Evolutionary conservation across 2,113 vertebrate genomes (phyloP).

Genomic region (Hiodon tergisus): DNA sequence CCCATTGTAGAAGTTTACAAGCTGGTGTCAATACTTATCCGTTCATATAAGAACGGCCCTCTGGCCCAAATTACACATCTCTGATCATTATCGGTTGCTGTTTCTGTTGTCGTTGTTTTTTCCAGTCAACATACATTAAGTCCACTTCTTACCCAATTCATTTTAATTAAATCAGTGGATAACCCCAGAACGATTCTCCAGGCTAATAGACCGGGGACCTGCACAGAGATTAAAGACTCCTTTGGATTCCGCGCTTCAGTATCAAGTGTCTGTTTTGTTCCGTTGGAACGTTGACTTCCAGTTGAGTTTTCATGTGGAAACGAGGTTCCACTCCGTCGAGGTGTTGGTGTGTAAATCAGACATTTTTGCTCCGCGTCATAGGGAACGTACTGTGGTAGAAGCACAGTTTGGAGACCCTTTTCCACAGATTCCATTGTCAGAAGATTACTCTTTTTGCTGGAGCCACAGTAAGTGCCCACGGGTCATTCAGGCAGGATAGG

Average conservation of each 20-base stretch:
- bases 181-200: slow-evolving; percentile 54
- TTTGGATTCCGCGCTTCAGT: slow-evolving; percentile 41
- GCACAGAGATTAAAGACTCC: slow-evolving; percentile 51
- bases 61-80: slow-evolving; percentile 36
- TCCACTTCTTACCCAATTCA: slow-evolving; percentile 47
- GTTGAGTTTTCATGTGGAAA: no score
- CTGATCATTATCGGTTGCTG: slow-evolving; percentile 43
- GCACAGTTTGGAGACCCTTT: no score
- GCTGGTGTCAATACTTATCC: slow-evolving; percentile 22
- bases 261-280: slow-evolving; percentile 33
- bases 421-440: no score
- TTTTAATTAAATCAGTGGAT: slow-evolving; percentile 43
- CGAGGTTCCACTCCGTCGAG: no score
- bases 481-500: no score
- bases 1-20: slow-evolving; percentile 27
- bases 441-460: no score
- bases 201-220: slow-evolving; percentile 48
- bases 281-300: no score
- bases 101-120: slow-evolving; percentile 48
- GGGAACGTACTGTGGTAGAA: no score
- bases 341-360: no score
- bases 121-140: slow-evolving; percentile 46
- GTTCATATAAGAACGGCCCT: slow-evolving; percentile 39
- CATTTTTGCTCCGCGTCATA: no score
- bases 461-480: no score